These are phyloP conservation scores for Drosophila watanabei DNA, from an alignment of 1,140 invertebrate genomes.

Conservation along the genomic window DNA sequence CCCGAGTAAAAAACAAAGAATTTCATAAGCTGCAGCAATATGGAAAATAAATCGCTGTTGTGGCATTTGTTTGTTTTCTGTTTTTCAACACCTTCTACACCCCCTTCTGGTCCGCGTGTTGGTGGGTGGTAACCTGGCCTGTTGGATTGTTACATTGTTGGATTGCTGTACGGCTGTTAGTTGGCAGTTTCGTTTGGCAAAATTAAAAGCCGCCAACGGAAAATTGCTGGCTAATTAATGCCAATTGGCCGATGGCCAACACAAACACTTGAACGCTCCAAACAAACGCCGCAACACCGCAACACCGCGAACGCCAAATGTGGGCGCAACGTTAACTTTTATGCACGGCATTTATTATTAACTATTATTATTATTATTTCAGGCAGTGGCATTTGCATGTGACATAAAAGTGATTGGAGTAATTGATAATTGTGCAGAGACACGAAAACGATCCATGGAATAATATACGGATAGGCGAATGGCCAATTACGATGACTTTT, in stretches of 20 bases:
- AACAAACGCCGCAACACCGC: conserved; percentile 14
- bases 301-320: conserved; percentile 16
- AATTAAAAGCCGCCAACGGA: conserved; percentile 61
- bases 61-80: conserved; percentile 51
- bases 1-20: conserved; percentile 15
- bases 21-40: conserved; percentile 12
- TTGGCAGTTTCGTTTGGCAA: conserved; percentile 57
- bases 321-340: conserved; percentile 56
- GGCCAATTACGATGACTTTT: conserved; percentile 59
- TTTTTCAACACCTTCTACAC: conserved; percentile 34
- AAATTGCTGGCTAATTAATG: conserved; percentile 62
- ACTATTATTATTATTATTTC: conserved; percentile 76
- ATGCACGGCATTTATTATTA: conserved; percentile 56
- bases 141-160: conserved; percentile 56
- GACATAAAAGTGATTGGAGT: conserved; percentile 83
- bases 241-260: conserved; percentile 55
- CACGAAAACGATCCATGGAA: conserved; percentile 57
- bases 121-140: conserved; percentile 42
- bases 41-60: conserved; percentile 41
- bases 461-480: conserved; percentile 29
- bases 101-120: conserved; percentile 4
- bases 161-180: conserved; percentile 48
- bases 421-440: conserved; percentile 81
- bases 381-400: conserved; percentile 76
- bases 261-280: conserved; percentile 26